Conservation (phyloP, 2,113 vertebrate genomes). For the Trochalopteron elliotii region DNA sequence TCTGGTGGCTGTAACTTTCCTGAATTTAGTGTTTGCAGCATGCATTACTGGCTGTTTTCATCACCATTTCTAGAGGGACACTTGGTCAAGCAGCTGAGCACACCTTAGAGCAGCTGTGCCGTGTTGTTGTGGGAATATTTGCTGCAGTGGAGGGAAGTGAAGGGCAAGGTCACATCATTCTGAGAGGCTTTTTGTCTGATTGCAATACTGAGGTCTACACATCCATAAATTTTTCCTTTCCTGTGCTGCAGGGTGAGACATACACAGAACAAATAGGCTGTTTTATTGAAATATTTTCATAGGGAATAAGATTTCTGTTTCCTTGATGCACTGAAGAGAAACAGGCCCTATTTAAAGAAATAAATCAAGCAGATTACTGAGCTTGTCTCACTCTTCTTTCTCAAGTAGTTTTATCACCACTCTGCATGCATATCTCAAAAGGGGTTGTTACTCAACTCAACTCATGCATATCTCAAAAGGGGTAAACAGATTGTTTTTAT, state of each 20-base stretch:
- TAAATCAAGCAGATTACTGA: not conserved
- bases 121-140: not conserved
- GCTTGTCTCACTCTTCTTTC: not conserved
- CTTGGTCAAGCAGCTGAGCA: not conserved
- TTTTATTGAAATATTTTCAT: not conserved
- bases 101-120: not conserved
- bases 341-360: not conserved
- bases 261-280: not conserved
- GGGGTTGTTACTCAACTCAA: not conserved
- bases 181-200: not conserved
- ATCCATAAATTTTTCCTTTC: not conserved
- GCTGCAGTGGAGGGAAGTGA: not conserved
- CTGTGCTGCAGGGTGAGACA: not conserved
- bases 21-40: not conserved
- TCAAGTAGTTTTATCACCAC: not conserved
- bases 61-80: not conserved
- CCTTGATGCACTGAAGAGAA: not conserved
- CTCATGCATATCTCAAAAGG: not conserved
- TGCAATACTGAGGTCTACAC: not conserved
- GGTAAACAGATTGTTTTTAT: not conserved
- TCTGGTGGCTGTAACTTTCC: rapidly evolving
- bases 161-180: not conserved
- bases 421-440: not conserved
- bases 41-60: not conserved
- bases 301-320: not conserved